Conservation (phyloP, 35 echinoderm and acorn worm genomes). For the Strongylocentrotus purpuratus region DNA sequence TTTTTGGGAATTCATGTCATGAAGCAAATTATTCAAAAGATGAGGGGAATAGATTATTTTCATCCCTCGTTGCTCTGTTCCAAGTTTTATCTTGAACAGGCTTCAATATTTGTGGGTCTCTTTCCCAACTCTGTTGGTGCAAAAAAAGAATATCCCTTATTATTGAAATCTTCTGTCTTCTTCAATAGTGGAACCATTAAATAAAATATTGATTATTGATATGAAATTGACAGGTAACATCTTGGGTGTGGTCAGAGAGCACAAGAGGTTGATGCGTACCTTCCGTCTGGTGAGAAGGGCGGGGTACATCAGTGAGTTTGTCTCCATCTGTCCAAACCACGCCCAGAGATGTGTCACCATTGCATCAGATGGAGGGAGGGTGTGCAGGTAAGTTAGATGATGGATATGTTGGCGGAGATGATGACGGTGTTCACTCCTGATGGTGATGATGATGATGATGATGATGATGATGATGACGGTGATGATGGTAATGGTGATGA, state of each 20-base stretch:
- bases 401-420: not conserved
- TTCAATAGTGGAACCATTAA: no score
- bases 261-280: slow-evolving; percentile 71
- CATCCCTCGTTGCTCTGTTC: no score
- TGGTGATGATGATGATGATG: slow-evolving; percentile 11
- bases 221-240: slow-evolving; percentile 70
- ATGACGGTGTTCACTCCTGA: not conserved
- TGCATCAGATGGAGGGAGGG: slow-evolving; percentile 90
- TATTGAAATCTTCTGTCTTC: no score
- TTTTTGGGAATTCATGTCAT: no score
- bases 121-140: no score
- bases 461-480: slow-evolving; percentile 20
- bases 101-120: no score
- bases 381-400: slow-evolving; percentile 85
- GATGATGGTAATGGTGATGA: not conserved
- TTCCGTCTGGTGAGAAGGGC: slow-evolving; percentile 92
- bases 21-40: no score
- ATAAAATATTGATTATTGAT: no score
- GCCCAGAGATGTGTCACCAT: slow-evolving; percentile 91
- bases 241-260: slow-evolving; percentile 81
- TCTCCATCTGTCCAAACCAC: slow-evolving; percentile 93
- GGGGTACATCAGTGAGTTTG: slow-evolving; percentile 98
- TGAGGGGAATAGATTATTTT: no score
- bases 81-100: no score
- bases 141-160: no score